Evolutionary conservation across 2,113 vertebrate genomes (phyloP), one percentile per base, ranked within the genome.

Genomic region (Callorhinus ursinus): DNA sequence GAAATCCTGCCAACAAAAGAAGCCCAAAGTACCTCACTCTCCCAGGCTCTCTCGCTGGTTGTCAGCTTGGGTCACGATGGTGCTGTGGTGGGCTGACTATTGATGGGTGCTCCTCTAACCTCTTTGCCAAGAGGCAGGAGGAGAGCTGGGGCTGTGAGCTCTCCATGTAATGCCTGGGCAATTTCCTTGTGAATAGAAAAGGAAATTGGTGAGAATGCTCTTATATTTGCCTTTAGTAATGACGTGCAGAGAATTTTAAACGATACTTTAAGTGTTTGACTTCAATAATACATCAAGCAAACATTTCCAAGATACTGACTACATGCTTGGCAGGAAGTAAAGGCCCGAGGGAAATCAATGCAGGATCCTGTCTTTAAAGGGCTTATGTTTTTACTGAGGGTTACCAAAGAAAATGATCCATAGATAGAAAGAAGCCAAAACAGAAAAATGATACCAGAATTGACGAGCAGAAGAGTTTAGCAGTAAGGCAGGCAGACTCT

Each of bases 1-100:
- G 46, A 95, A 96, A 92, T 39, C 42, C 53, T 92, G 88, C 90
- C 90, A 90, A 69, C 31, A 90, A 76, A 86, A 90, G 76, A 72
- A 89, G 55, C 26, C 49, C 46, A 72, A 93, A 91, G 59, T 63
- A 77, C 57, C 31, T 77, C 49, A 24, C 2, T 91, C 46, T 81
- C 88, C 53, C 67, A 88, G 72, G 46, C 26, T 26, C 1, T 31
- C 79, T 96, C n/a, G n/a, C 0, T 16, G n/a, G 49, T 85, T 85
- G 77, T 97, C 65, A 61, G 57, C 82, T 33, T 6, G 19, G 65
- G 94, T 95, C 82, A 89, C 28, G 59, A 63, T 16, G 42, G 61
- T 51, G 26, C 53, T 89, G 42, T 16, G 24, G 55, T 18, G 2
- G 51, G 39, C 82, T 55, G 61, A 16, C 51, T 77, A 88, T 59